phyloP scores from a whole-genome alignment of 2,797 vertebrate species.

The Syngnathus acus region DNA sequence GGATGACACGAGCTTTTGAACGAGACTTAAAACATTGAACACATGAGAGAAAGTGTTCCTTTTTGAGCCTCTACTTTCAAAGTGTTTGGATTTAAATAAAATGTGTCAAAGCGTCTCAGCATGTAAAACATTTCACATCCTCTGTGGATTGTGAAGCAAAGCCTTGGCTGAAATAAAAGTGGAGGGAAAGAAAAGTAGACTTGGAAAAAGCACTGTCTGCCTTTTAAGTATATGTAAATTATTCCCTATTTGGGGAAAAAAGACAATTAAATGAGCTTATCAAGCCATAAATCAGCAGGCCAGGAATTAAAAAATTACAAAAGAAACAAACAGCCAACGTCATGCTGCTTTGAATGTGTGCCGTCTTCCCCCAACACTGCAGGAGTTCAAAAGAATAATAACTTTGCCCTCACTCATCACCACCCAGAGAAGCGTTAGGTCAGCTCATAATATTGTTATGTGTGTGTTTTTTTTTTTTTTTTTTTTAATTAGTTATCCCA shows the following conservation, averaged over 20 bases:
- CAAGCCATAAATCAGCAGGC: slow-evolving; percentile 66
- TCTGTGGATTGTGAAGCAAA: slow-evolving; percentile 18
- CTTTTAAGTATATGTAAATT: slow-evolving; percentile 57
- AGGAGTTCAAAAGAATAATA: slow-evolving; percentile 79
- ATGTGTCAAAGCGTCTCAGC: slow-evolving; percentile 10
- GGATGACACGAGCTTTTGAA: background rate
- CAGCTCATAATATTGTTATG: slow-evolving; percentile 67
- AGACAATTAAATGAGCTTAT: slow-evolving; percentile 53
- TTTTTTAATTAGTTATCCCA: slow-evolving; percentile 75
- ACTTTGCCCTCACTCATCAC: slow-evolving; percentile 75
- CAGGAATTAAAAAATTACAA: slow-evolving; percentile 68
- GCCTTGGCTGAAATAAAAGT: slow-evolving; percentile 17
- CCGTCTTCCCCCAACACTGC: slow-evolving; percentile 67
- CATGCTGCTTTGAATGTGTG: slow-evolving; percentile 78
- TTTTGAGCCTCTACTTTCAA: slow-evolving; percentile 4
- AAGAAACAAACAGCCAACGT: slow-evolving; percentile 73
- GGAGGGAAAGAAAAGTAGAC: slow-evolving; percentile 8
- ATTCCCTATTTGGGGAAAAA: slow-evolving; percentile 41
- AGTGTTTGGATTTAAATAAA: slow-evolving; percentile 33
- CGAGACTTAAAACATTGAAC: background rate
- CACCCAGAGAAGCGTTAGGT: slow-evolving; percentile 76
- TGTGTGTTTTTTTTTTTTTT: slow-evolving; percentile 35
- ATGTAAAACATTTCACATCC: slow-evolving; percentile 4
- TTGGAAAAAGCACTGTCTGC: slow-evolving; percentile 25
- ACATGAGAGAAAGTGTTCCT: background rate